Conservation (phyloP, 2,888 invertebrate species). For the Syritta pipiens region DNA sequence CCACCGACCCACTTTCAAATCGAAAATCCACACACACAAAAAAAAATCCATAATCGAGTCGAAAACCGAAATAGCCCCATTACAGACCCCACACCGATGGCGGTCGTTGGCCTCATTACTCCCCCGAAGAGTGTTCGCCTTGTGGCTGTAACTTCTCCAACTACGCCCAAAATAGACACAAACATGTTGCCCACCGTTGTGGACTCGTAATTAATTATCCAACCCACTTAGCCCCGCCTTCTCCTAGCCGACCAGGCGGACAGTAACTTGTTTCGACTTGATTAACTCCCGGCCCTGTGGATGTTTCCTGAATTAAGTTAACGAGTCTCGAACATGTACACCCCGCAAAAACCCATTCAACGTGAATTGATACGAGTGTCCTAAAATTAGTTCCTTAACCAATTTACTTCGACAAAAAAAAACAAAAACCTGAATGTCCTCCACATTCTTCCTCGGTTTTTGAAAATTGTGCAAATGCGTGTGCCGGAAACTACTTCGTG, state of each 20-base stretch:
- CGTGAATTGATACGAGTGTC: conserved; percentile 21
- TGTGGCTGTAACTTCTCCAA: no score
- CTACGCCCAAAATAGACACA: not conserved
- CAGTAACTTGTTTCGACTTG: conserved; percentile 15
- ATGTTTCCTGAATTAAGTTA: conserved; percentile 17
- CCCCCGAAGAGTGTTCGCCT: no score
- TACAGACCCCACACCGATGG: no score
- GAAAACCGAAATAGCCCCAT: no score
- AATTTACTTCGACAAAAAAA: not conserved
- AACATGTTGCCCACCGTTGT: not conserved
- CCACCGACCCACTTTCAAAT: no score
- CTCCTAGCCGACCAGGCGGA: not conserved
- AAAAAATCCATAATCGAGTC: no score
- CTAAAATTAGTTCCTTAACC: conserved; percentile 23
- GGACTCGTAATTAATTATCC: not conserved
- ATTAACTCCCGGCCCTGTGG: conserved; percentile 15
- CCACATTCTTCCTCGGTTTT: not conserved
- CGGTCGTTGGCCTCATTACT: no score
- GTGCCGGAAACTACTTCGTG: conserved; percentile 27
- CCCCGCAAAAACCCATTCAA: not conserved
- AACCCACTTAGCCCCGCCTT: no score
- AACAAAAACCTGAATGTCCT: not conserved
- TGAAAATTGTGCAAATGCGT: conserved; percentile 20
- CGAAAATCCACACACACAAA: no score
- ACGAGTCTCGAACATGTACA: conserved; percentile 11